Evolutionary conservation across 2,888 invertebrate species (phyloP).

Genomic region (Cynaeus angustus): DNA sequence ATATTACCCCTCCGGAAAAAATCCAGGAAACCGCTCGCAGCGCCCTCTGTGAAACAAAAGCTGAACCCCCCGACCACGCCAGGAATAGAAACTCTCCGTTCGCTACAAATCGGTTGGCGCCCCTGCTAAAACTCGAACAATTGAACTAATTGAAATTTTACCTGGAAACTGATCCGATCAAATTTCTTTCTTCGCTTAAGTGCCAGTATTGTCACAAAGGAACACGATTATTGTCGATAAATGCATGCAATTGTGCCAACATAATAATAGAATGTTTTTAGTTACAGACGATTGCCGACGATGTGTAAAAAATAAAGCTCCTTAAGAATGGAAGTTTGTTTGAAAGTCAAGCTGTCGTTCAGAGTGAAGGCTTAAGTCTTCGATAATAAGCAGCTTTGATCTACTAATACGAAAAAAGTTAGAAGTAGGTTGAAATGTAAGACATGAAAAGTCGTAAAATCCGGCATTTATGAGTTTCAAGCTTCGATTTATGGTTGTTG

Average conservation of each 20-base stretch:
- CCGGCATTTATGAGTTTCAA: background rate
- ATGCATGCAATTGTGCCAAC: background rate
- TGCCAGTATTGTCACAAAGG: background rate
- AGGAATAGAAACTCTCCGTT: too few species aligned
- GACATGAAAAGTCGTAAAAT: conserved; percentile 1
- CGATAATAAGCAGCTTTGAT: too few species aligned
- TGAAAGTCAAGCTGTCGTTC: too few species aligned
- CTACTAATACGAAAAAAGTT: background rate
- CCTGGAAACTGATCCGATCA: background rate
- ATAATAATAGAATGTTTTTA: conserved; percentile 2
- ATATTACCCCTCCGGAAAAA: background rate
- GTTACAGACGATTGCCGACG: background rate
- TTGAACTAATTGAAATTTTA: background rate
- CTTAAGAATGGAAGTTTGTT: too few species aligned
- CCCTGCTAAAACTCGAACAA: too few species aligned
- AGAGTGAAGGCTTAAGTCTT: background rate
- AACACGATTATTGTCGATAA: background rate
- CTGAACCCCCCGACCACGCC: background rate
- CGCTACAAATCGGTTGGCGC: too few species aligned
- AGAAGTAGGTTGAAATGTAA: background rate
- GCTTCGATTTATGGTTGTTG: background rate
- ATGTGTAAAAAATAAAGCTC: background rate
- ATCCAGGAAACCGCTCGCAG: background rate
- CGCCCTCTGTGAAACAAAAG: conserved; percentile 7
- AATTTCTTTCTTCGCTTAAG: background rate